Base-by-base conservation (phyloP, 2,888 invertebrate genomes). In the Hemaris fuciformis region DNA sequence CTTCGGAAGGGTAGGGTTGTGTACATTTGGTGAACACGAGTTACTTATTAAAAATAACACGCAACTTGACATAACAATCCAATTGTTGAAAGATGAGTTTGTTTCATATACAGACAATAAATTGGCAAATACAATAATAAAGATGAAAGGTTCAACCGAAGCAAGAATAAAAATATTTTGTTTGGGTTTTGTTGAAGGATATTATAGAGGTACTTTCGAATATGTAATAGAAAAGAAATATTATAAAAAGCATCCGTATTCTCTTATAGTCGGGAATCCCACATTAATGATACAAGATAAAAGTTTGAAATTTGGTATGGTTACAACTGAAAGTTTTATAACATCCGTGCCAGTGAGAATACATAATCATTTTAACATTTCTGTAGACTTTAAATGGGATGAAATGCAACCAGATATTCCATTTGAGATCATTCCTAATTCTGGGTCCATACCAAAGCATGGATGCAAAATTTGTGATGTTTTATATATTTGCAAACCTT, bases 301-400 rank as follows among this genome's bases (percentile, higher is more conserved):
- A 68, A 69, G 48, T 62, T 71, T 91, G 45, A 92, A 89, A 66
- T 91, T 91, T 72, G 92, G 92, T n/a, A 91, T 91, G 91, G 84
- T 87, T 7, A 86, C 87, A 15, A 80, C 78, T 56, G 92, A 92
- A 68, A 77, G 71, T 67, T 91, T 89, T 66, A 63, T 89, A 2
- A 84, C 84, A n/a, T 86, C 87, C 4, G 85, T 87, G 3, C 87
- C 89, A 1, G 66, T 91, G 46, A 81, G 74, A 75, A 84, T 92
- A 67, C 74, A 76, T 61, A 92, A 92, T 70, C 22, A 81, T 58
- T 92, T 83, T 66, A 91, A 92, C 70, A 74, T 87, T 46, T 66
- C 79, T 27, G 77, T 89, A 13, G 64, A 80, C 25, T 91, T 85
- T 70, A 68, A 70, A 62, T 92, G 91, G 91, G 71, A 77, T 34